Conservation (phyloP, 2,888 invertebrate genomes). For the Loripinus fragilis region DNA sequence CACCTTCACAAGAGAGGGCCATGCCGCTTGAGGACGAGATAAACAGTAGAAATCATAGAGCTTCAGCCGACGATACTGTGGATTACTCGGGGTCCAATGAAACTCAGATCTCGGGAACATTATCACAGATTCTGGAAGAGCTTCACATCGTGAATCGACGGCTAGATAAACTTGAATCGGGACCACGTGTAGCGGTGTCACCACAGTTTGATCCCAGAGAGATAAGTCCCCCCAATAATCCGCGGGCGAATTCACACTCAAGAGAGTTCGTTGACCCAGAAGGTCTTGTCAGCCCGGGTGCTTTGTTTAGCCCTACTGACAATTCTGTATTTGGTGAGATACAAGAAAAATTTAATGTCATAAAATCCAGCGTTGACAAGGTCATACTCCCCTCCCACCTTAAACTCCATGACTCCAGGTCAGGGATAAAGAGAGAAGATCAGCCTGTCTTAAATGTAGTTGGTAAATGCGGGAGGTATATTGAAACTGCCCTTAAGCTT, state of each 20-base stretch:
- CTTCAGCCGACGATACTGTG: too few relatives aligned
- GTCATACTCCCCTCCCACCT: background rate
- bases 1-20: background rate
- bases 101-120: too few relatives aligned
- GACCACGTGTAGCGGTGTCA: background rate
- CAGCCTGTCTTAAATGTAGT: constrained; percentile 10
- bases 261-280: background rate
- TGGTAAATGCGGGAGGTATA: constrained; percentile 14
- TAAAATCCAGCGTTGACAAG: background rate
- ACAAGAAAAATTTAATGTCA: constrained; percentile 25
- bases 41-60: too few relatives aligned
- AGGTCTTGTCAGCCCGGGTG: background rate
- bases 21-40: too few relatives aligned
- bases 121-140: background rate
- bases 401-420: constrained; percentile 29
- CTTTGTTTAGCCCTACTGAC: background rate
- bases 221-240: background rate
- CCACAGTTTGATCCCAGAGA: background rate
- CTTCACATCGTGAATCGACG: background rate
- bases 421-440: constrained; percentile 28
- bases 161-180: background rate
- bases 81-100: background rate
- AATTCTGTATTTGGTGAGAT: constrained; percentile 12
- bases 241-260: background rate
- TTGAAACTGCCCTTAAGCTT: constrained; percentile 8